Percentiles rank a stretch among this genome's conserved stretches.
phyloP scores from a whole-genome alignment of 2,797 vertebrate species.

The Hydrophis major region DNA sequence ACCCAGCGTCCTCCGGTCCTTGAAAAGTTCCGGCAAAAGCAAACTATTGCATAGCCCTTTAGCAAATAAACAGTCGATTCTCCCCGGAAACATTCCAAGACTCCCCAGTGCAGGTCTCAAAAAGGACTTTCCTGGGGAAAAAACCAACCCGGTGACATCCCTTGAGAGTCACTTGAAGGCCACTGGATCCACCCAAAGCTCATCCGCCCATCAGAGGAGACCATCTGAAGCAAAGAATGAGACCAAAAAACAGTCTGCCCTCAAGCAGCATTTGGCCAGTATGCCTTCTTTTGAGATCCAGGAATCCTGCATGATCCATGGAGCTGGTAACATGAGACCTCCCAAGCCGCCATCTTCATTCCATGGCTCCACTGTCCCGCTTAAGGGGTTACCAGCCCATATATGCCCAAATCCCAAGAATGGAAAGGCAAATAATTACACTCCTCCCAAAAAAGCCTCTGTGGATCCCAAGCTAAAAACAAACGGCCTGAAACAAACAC shows the following conservation, averaged over 20 bases:
- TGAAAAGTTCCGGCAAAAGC: conserved; percentile 65
- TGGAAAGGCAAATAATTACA: conserved; percentile 27
- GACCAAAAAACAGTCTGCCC: conserved; percentile 48
- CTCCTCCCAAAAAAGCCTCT: conserved; percentile 37
- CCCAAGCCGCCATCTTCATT: neutral
- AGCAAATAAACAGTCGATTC: conserved; percentile 32
- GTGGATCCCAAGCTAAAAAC: conserved; percentile 64
- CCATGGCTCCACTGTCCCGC: conserved; percentile 33
- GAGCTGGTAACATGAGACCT: conserved; percentile 58
- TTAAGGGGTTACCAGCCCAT: conserved; percentile 45
- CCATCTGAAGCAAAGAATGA: conserved; percentile 29
- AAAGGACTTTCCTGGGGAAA: conserved; percentile 27
- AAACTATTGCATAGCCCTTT: conserved; percentile 42
- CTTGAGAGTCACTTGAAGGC: neutral
- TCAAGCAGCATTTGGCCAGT: conserved; percentile 38
- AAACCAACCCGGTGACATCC: neutral
- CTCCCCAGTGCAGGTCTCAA: conserved; percentile 38
- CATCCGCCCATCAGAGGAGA: conserved; percentile 35
- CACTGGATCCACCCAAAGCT: neutral
- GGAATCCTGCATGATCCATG: conserved; percentile 51
- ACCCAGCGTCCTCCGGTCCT: conserved; percentile 33
- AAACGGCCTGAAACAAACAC: conserved; percentile 50
- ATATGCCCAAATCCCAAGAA: conserved; percentile 56
- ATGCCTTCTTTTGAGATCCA: neutral
- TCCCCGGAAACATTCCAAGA: conserved; percentile 46